phyloP scores from a whole-genome alignment of 2,888 invertebrate species.

The Clusia tigrina region DNA sequence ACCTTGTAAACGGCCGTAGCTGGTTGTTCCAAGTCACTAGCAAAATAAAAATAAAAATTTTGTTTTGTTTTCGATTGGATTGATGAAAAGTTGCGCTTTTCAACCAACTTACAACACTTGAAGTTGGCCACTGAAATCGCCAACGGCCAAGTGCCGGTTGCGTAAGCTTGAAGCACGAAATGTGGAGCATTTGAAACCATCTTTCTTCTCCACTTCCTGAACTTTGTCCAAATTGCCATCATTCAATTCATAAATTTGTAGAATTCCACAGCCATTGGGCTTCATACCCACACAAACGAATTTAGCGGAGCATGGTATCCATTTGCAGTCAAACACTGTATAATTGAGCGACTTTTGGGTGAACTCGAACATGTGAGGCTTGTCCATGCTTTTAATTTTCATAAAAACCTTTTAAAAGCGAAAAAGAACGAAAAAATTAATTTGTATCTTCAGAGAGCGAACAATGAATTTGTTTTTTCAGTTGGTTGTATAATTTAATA shows the following conservation, averaged over 20 bases:
- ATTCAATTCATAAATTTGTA: slow-evolving; percentile 82
- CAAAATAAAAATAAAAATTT: slow-evolving; percentile 34
- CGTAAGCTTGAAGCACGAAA: slow-evolving; percentile 88
- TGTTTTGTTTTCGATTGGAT: background rate
- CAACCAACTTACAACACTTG: slow-evolving; percentile 77
- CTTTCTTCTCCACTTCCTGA: slow-evolving; percentile 80
- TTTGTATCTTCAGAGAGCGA: too few relatives aligned
- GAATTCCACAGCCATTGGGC: slow-evolving; percentile 83
- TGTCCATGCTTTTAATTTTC: slow-evolving; percentile 76
- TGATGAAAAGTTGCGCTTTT: background rate
- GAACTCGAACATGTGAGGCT: slow-evolving; percentile 91
- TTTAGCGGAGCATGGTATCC: slow-evolving; percentile 95
- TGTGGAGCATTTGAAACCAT: slow-evolving; percentile 90
- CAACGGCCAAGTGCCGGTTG: slow-evolving; percentile 85
- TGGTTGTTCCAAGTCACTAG: slow-evolving; percentile 81
- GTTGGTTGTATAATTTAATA: too few relatives aligned
- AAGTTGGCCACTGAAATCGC: slow-evolving; percentile 86
- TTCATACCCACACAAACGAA: slow-evolving; percentile 88
- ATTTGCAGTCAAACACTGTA: slow-evolving; percentile 90
- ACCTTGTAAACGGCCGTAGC: slow-evolving; percentile 79
- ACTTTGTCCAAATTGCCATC: slow-evolving; percentile 76
- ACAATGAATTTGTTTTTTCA: too few relatives aligned
- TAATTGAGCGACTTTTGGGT: slow-evolving; percentile 83
- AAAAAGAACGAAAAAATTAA: too few relatives aligned
- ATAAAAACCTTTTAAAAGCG: too few relatives aligned